Evolutionary conservation across 1,140 invertebrate genomes (phyloP), one percentile per base, ranked within the genome.

Genomic region (Zaprionus capensis): DNA sequence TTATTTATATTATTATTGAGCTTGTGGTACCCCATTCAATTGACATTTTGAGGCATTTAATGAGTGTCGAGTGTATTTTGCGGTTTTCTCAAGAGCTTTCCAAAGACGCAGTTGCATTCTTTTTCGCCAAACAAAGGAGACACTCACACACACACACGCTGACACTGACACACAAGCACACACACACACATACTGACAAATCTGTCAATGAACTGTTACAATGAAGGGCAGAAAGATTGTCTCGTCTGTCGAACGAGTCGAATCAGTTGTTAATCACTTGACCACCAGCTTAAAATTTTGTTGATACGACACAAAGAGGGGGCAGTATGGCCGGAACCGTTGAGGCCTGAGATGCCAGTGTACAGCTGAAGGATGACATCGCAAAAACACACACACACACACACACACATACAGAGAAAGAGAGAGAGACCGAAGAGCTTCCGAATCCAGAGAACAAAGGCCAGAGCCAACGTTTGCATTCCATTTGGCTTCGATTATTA

Each of bases 261-360:
- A 65, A 59, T 53, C 67, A 75, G 55, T 61, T 80, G 68, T 81
- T 91, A 92, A 92, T 92, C 83, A 90, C 91, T 92, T 92, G 91
- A 92, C 83, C 91, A 91, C 84, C 82, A 90, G 91, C 81, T 79
- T 92, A 92, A 92, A 92, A 92, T 92, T 92, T 92, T 92, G 83
- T 92, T 88, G 38, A 81, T 91, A 92, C 86, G 91, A 68, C 81
- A 65, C 20, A 34, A 69, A 71, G 49, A 51, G 74, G 55, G 80
- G 80, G 69, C 76, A 86, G 31, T 73, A 69, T 91, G 91, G 90
- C 91, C 86, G 91, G 83, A 56, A 24, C 78, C 82, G 83, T 81
- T 12, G 4, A 53, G 36, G 31, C 64, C 55, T 4, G 38, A 46
- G 65, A 49, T 22, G 55, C 22, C 15, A 17, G 20, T 20, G 34